Conservation (phyloP, 2,113 vertebrate genomes). For the Triplophysa rosa region DNA sequence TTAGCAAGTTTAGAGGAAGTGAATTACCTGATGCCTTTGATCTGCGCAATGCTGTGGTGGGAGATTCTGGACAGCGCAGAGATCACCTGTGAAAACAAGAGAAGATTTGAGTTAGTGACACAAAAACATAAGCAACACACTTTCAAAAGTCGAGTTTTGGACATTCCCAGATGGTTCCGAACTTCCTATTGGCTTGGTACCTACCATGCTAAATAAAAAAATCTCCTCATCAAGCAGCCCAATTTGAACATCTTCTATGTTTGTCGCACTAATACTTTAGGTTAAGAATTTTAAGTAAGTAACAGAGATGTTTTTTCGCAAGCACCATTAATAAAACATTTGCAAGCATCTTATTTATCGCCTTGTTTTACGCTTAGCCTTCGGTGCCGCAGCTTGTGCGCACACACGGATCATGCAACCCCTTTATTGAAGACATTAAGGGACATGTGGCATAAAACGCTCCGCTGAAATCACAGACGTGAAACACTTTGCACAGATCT, state of each 20-base stretch:
- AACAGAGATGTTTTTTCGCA: neutral
- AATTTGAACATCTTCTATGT: no score
- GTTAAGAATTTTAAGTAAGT: neutral
- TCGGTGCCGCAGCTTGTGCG: conserved; percentile 34
- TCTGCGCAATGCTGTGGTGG: conserved; percentile 90
- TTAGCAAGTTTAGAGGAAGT: conserved; percentile 35
- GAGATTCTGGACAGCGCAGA: conserved; percentile 92
- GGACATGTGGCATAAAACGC: conserved; percentile 39
- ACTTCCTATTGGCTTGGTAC: neutral
- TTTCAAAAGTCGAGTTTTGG: no score
- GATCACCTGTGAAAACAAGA: conserved; percentile 84
- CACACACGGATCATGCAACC: conserved; percentile 35
- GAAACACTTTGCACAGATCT: conserved; percentile 17
- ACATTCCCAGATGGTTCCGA: neutral
- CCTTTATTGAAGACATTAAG: conserved; percentile 41
- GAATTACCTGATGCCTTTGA: conserved; percentile 92
- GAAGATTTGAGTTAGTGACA: conserved; percentile 39
- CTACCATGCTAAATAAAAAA: no score
- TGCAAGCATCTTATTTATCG: neutral
- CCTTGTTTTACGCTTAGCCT: neutral
- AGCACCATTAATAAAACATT: neutral
- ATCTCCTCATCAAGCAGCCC: no score
- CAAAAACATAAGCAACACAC: no score
- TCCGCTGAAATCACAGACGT: conserved; percentile 27
- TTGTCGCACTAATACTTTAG: no score